phyloP scores from a whole-genome alignment of 2,888 invertebrate genomes.

The Cryptophagus acutangulus region DNA sequence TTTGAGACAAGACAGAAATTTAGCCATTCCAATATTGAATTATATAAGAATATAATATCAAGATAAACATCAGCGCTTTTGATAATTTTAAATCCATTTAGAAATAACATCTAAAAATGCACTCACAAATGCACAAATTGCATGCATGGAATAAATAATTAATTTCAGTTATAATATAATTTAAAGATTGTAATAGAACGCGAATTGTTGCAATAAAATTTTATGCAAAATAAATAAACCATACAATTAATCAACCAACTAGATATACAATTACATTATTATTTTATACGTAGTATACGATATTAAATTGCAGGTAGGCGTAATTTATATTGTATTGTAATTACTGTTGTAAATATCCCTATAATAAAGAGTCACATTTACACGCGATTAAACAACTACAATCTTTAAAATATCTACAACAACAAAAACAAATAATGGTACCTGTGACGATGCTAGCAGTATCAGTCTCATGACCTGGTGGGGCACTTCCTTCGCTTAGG shows the following conservation, averaged over 20 bases:
- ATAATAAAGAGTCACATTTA: no score
- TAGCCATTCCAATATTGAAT: constrained; percentile 5
- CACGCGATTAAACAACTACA: no score
- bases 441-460: constrained; percentile 84
- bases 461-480: constrained; percentile 67
- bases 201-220: neutral
- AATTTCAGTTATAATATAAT: neutral
- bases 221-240: neutral
- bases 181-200: neutral
- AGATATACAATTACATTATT: no score
- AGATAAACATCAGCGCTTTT: no score
- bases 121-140: constrained; percentile 6
- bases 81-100: neutral
- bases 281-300: no score
- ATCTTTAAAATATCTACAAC: no score
- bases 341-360: no score
- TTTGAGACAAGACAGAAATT: no score
- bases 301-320: neutral
- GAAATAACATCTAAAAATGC: constrained; percentile 5
- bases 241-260: neutral
- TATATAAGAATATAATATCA: neutral
- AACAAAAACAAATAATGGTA: no score
- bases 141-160: constrained; percentile 3
- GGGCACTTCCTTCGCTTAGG: constrained; percentile 56
- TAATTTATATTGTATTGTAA: no score